Evolutionary conservation across 2,888 invertebrate genomes (phyloP).

Genomic region (Hecatera dysodea): DNA sequence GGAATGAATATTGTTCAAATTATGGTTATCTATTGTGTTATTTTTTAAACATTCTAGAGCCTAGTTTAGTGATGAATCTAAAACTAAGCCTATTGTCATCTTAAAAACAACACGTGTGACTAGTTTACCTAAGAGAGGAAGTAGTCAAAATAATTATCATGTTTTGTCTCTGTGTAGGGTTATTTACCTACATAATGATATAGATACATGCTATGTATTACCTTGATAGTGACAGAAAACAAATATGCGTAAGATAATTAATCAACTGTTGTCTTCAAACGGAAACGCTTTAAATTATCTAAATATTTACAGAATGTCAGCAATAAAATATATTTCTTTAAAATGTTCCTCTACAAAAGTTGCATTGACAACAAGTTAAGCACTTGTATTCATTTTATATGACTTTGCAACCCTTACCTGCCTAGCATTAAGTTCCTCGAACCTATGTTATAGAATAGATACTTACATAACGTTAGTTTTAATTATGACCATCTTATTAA

Average conservation of each 20-base stretch:
- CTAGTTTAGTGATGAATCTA: slow-evolving; percentile 14
- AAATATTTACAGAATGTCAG: slow-evolving; percentile 25
- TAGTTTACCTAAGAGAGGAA: slow-evolving; percentile 28
- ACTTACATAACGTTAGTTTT: slow-evolving; percentile 41
- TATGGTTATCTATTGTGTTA: slow-evolving; percentile 17
- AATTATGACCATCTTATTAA: slow-evolving; percentile 43
- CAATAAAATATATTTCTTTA: background rate
- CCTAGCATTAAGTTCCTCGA: slow-evolving; percentile 46
- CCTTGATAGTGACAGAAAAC: slow-evolving; percentile 10
- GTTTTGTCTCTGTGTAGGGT: slow-evolving; percentile 21
- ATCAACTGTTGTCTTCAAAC: slow-evolving; percentile 16
- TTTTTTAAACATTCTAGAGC: slow-evolving; percentile 15
- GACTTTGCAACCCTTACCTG: slow-evolving; percentile 12
- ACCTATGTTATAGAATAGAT: slow-evolving; percentile 21
- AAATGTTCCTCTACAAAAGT: slow-evolving; percentile 21
- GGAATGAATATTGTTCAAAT: slow-evolving; percentile 52
- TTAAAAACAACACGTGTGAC: slow-evolving; percentile 18
- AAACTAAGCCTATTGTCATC: slow-evolving; percentile 24
- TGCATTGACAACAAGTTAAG: background rate
- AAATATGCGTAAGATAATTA: slow-evolving; percentile 37
- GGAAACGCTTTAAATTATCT: slow-evolving; percentile 12
- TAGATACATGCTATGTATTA: slow-evolving; percentile 9
- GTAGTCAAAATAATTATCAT: slow-evolving; percentile 28
- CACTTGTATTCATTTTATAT: slow-evolving; percentile 29
- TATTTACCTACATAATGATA: slow-evolving; percentile 21